Base-by-base conservation (phyloP, 2,797 vertebrate species). In the Diceros bicornis region DNA sequence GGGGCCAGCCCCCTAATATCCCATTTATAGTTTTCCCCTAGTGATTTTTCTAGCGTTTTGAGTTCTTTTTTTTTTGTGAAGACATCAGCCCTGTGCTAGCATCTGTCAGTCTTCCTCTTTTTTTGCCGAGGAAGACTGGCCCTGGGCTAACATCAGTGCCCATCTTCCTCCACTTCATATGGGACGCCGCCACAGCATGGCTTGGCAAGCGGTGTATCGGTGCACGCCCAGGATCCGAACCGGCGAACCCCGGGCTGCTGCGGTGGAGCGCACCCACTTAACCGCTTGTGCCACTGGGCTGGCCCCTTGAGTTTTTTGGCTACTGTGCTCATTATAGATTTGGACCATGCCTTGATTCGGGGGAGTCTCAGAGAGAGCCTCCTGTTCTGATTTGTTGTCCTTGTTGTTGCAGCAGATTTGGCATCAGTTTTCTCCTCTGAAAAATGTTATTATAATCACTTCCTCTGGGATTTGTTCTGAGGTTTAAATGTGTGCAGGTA, bases 331-430 rank as follows among this genome's bases (percentile, higher is more conserved):
- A 2, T 59, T 77, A 23, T 77, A 77, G 88, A 75, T 57, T 89
- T 86, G 89, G 18, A 21, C 8, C 3, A 6, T 86, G 32, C 14
- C 21, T 37, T 32, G 9, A n/a, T 55, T 74, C 4, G 47, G 37
- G 52, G 59, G 21, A 86, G 57, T 71, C 32, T 47, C 0, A 37
- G 27, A 77, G 57, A 81, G 29, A 87, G 59, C 25, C 50, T 82
- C 75, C 25, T 59, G 0, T 96, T 96, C 47, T 41, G 29, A 66
- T 69, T 52, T 92, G 21, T 41, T 86, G 59, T 17, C 17, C 25
- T 96, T 4, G 86, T 82, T 79, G 18, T 89, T 90, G 55, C 25
- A 69, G 81, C 52, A 91, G 18, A 59, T 59, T 59, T 89, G 61
- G 18, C 23, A 77, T 88, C 32, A 13, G 5, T 74, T 79, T 88